Evolutionary conservation across 1,140 invertebrate species (phyloP), one percentile per base, ranked within the genome.

Genomic region (Aleiodes sp.): DNA sequence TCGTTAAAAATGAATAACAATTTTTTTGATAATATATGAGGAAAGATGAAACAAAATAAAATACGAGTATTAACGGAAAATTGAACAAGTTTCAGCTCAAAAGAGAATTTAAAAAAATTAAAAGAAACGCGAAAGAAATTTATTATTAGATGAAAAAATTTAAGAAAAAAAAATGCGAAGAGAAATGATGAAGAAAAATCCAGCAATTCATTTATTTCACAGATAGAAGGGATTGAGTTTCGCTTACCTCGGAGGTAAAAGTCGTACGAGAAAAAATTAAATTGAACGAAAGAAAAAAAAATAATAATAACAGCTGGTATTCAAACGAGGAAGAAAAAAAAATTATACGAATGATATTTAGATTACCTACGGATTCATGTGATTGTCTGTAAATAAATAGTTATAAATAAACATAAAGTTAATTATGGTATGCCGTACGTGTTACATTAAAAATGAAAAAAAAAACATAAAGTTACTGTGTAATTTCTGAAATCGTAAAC

Each of bases 31-130:
- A 57, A 29, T 9, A 59, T 28, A 59, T 3, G 37, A 43, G 14
- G 19, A 14, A 64, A 64, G 12, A 43, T 21, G 31, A 35, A 24
- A 72, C n/a, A n/a, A n/a, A 78, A 72, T 24, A 62, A 56, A 70
- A 73, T 77, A 76, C 12, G 39, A 43, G n/a, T 43, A 16, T 16
- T 12, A 52, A 16, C 1, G 16, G 61, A 75, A 68, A 79, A 86
- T 86, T 85, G 84, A 85, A 86, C 84, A 85, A 82, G 84, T 85
- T 85, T 84, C 82, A 84, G 83, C 81, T 85, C 83, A 75, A 79
- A n/a, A n/a, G n/a, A n/a, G n/a, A n/a, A n/a, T n/a, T n/a, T n/a
- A n/a, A n/a, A n/a, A n/a, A n/a, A n/a, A n/a, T n/a, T n/a, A n/a
- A n/a, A n/a, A 64, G 61, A 72, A 74, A 68, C 64, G 64, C 71